Evolutionary conservation across 2,888 invertebrate genomes (phyloP), one percentile per base, ranked within the genome.

Genomic region (Cosmia trapezina): DNA sequence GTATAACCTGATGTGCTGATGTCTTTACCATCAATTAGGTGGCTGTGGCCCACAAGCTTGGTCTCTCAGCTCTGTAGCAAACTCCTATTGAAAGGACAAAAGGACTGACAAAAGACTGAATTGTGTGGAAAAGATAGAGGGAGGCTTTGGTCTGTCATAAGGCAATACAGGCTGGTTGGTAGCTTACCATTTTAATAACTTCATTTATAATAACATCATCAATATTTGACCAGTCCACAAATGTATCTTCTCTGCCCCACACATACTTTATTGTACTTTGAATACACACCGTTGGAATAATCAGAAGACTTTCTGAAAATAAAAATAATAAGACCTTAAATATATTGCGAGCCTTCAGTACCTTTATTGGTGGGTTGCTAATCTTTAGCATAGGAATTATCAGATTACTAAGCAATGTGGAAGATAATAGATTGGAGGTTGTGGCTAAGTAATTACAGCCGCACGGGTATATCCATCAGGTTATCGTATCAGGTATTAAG

Each of bases 131-230:
- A 47, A 17, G 17, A 17, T 17, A 47, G 45, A 47, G 17, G 45
- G 5, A 14, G 14, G 45, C 14, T 45, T 45, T 45, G 45, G 14
- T 3, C 47, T 47, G 47, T 17, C 17, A 5, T 47, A 0, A 17
- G 47, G n/a, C 14, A 17, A 47, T 17, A 47, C 47, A 47, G 17
- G 47, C 47, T 47, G 19, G 47, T 47, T 47, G 19, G 47, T 7
- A 47, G 17, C 56, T 56, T 87, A 96, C 96, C 91, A 94, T 87
- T 89, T 94, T 93, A 63, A 96, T 91, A 65, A 96, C 96, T 93
- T 96, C 96, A 90, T 96, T 96, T 51, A 96, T 96, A 43, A 96
- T 93, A 56, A 96, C 91, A 90, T 96, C 96, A 83, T 96, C 94
- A 76, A 96, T 91, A 79, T 88, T 91, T 9, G 92, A 83, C 96